Base-by-base conservation (phyloP, 1,140 invertebrate genomes). In the Tribolium castaneum region DNA sequence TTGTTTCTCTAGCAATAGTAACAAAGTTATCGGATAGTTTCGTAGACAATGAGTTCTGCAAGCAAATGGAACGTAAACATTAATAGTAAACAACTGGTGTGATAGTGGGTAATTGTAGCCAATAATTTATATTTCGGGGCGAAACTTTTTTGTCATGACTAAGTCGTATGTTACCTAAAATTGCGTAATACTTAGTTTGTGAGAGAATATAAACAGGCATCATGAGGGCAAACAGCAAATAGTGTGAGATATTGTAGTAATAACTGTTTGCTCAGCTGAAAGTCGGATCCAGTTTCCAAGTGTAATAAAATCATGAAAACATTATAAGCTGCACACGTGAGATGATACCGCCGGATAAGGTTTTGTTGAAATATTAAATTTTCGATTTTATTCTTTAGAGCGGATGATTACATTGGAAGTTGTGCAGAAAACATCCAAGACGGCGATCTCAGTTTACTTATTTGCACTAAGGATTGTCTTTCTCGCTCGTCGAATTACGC, bases 401-500 rank as follows among this genome's bases (percentile, higher is more conserved):
- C 25, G 30, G 22, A 66, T 30, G 59, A 66, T 66, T 66, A 35
- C 59, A 12, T 66, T 66, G 13, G 16, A n/a, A n/a, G 59, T 66
- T 35, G 59, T 66, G 59, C 25, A 35, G 59, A 35, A 34, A 66
- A 66, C 30, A 66, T 62, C 10, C 25, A 59, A 25, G 2, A 6
- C 35, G 39, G 25, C 25, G 1, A 56, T 75, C 72, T 56, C 72
- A 39, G 25, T 75, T 62, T 76, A 34, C 70, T 76, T 76, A 49
- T 72, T 79, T 59, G 66, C 49, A 76, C 35, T 59, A 14, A 50
- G 34, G 52, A 59, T 25, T 56, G 70, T 76, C 70, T 72, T 72
- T 51, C 78, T 62, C 52, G 51, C 75, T 76, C 56, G 66, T 78
- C 73, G 73, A 80, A 80, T 80, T 80, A 80, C 78, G 66, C 52